phyloP scores from a whole-genome alignment of 2,797 vertebrate species.

The Acipenser transmontanus region DNA sequence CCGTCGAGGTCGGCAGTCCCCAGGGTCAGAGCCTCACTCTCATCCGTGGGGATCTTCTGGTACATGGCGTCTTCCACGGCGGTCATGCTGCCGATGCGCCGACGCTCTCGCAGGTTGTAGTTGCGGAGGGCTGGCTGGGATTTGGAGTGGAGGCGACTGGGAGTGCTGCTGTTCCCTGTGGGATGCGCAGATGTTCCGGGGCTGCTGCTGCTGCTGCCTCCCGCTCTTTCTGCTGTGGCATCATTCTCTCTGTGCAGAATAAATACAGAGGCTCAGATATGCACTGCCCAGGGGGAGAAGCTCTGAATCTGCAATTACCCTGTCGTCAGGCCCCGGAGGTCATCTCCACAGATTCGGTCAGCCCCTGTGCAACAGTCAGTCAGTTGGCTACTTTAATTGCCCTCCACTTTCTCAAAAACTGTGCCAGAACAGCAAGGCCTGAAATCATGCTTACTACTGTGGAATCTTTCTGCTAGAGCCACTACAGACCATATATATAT shows the following conservation, averaged over 20 bases:
- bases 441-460: too few species aligned
- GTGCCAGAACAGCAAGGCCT: too few species aligned
- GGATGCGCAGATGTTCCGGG: constrained; percentile 23
- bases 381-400: neutral
- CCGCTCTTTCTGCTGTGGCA: neutral
- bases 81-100: constrained; percentile 92
- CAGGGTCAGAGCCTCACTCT: constrained; percentile 82
- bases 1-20: constrained; percentile 85
- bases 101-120: constrained; percentile 87
- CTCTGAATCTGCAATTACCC: constrained; percentile 17
- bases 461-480: too few species aligned
- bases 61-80: constrained; percentile 76
- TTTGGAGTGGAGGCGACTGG: constrained; percentile 12
- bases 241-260: neutral
- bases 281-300: neutral
- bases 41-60: constrained; percentile 81
- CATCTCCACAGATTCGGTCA: constrained; percentile 9
- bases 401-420: too few species aligned
- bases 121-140: constrained; percentile 58
- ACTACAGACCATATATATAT: too few species aligned
- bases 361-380: constrained; percentile 6
- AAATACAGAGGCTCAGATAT: constrained; percentile 2
- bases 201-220: constrained; percentile 33
- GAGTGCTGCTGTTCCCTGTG: constrained; percentile 12
- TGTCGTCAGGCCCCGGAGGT: constrained; percentile 5